Evolutionary conservation across 2,113 vertebrate genomes (phyloP).

Genomic region (Engystomops pustulosus): DNA sequence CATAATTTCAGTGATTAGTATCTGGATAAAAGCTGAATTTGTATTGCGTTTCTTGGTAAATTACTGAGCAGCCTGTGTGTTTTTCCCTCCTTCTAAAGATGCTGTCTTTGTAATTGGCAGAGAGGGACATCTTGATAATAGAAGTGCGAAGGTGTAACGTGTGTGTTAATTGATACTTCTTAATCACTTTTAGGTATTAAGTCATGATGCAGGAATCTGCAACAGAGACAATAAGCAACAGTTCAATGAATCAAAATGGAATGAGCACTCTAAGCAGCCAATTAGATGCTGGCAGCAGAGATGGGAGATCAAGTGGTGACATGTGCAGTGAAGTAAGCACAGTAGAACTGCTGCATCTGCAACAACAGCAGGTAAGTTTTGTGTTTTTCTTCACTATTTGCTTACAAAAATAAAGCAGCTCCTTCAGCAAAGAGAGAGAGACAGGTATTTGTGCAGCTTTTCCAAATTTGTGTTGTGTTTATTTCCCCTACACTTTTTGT

Average conservation of each 20-base stretch:
- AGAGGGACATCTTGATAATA: slow-evolving; percentile 95
- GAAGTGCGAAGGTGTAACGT: slow-evolving; percentile 88
- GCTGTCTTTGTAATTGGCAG: slow-evolving; percentile 93
- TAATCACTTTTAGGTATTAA: slow-evolving; percentile 99
- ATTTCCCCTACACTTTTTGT: background rate
- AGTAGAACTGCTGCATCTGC: slow-evolving; percentile 99
- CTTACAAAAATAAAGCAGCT: slow-evolving; percentile 65
- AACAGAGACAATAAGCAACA: slow-evolving; percentile 99
- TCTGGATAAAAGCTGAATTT: slow-evolving; percentile 77
- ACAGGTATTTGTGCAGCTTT: slow-evolving; percentile 48
- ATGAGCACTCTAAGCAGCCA: slow-evolving; percentile 99
- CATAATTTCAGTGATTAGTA: slow-evolving; percentile 83
- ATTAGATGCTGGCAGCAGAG: slow-evolving; percentile 99
- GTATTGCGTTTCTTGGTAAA: slow-evolving; percentile 91
- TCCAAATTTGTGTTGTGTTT: slow-evolving; percentile 42
- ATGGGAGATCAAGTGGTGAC: slow-evolving; percentile 99
- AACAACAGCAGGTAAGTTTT: slow-evolving; percentile 99
- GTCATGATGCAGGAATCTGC: slow-evolving; percentile 99
- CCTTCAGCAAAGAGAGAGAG: slow-evolving; percentile 33
- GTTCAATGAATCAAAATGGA: slow-evolving; percentile 99
- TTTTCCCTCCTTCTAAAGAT: slow-evolving; percentile 69
- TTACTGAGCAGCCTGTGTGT: slow-evolving; percentile 81
- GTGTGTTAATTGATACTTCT: slow-evolving; percentile 99
- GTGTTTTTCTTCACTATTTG: slow-evolving; percentile 78
- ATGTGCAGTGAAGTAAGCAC: slow-evolving; percentile 98